Percentiles rank a stretch among this genome's conserved stretches.
Conservation (phyloP, 2,113 vertebrate species). For the Cyanistes caeruleus region DNA sequence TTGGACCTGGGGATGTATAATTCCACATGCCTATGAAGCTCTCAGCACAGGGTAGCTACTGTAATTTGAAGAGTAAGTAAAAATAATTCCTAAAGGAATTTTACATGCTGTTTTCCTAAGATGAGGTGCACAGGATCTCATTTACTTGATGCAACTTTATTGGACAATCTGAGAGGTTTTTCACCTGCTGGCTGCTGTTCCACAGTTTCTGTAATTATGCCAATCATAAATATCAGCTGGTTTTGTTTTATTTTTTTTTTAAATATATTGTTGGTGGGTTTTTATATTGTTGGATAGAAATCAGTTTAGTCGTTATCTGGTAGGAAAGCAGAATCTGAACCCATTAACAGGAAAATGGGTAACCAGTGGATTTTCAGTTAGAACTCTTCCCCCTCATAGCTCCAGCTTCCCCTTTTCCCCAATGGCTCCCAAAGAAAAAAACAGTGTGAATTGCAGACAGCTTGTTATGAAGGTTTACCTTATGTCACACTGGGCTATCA, state of each 20-base stretch:
- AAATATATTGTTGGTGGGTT: background rate
- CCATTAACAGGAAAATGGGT: background rate
- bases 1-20: background rate
- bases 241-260: background rate
- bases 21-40: background rate
- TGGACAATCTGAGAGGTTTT: background rate
- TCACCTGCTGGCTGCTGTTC: background rate
- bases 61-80: conserved; percentile 40
- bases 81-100: conserved; percentile 29
- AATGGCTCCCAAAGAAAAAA: background rate
- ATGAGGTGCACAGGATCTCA: background rate
- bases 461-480: background rate
- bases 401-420: background rate
- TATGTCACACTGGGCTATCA: background rate
- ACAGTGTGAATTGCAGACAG: background rate
- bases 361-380: background rate
- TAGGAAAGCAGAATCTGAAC: background rate
- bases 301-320: background rate
- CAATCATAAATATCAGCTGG: background rate
- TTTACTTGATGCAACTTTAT: background rate
- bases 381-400: background rate
- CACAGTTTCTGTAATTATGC: background rate
- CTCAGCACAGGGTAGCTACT: background rate
- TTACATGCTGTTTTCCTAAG: background rate
- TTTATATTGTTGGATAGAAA: background rate